Evolutionary conservation across 2,888 invertebrate species (phyloP).

Genomic region (Schizaphis graminum): DNA sequence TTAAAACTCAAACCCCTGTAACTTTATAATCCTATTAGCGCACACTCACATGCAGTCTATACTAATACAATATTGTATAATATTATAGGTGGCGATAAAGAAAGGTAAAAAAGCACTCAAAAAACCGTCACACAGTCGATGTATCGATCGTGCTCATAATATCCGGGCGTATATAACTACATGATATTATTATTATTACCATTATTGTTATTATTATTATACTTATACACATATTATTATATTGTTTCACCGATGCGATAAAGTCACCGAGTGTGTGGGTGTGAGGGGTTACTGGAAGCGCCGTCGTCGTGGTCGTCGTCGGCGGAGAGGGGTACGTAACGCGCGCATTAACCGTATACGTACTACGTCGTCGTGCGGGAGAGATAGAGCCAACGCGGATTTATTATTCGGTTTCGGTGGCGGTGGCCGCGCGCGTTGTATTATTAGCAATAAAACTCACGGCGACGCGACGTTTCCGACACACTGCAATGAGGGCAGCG

Average conservation of each 20-base stretch:
- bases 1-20: not conserved
- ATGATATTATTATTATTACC: not conserved
- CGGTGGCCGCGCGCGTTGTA: constrained; percentile 29
- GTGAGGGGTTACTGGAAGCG: not conserved
- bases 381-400: constrained; percentile 50
- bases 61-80: not conserved
- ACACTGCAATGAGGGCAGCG: not conserved
- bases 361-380: not conserved
- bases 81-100: not conserved
- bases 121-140: not conserved
- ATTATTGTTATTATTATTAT: not conserved
- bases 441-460: constrained; percentile 55
- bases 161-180: not conserved
- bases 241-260: constrained; percentile 17
- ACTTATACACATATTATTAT: not conserved
- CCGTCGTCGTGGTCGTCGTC: not conserved
- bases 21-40: not conserved
- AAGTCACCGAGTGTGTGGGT: not conserved
- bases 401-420: constrained; percentile 38
- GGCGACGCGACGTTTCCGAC: constrained; percentile 54
- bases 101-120: not conserved
- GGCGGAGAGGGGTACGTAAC: not conserved
- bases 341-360: constrained; percentile 32
- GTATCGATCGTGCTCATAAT: not conserved
- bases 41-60: not conserved